These are phyloP conservation scores for Tetramorium bicarinatum DNA, from an alignment of 2,888 invertebrate genomes.

Conservation along the genomic window DNA sequence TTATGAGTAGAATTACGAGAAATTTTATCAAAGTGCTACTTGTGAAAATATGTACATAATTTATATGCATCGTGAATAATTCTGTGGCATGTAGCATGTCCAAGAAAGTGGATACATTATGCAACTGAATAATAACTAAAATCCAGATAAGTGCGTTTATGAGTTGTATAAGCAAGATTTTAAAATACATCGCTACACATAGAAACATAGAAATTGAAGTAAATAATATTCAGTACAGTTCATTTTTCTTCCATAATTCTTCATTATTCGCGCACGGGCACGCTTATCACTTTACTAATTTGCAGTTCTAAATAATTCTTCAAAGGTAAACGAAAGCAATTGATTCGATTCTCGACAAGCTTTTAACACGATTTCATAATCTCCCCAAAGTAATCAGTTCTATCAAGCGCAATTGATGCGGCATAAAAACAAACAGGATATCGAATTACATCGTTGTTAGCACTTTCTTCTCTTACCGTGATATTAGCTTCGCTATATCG, in stretches of 20 bases:
- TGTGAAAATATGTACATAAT: slow-evolving; percentile 1
- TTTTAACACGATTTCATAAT: background rate
- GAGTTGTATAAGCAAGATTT: background rate
- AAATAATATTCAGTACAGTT: background rate
- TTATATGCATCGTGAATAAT: background rate
- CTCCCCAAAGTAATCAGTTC: background rate
- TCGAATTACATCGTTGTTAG: slow-evolving; percentile 17
- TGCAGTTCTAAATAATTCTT: background rate
- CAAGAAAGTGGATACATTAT: background rate
- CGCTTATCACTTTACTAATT: background rate
- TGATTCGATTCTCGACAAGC: background rate
- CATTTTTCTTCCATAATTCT: background rate
- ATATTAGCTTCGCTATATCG: slow-evolving; percentile 23
- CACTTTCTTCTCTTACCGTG: background rate
- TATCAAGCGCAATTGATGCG: background rate
- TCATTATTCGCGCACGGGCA: background rate
- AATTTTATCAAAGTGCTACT: background rate
- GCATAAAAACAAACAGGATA: background rate
- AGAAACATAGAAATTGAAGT: background rate
- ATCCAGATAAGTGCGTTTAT: background rate
- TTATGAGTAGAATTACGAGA: background rate
- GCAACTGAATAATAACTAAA: slow-evolving; percentile 21
- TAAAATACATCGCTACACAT: background rate
- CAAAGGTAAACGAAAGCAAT: background rate
- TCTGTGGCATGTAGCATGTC: slow-evolving; percentile 8